phyloP scores from a whole-genome alignment of 2,797 vertebrate genomes.

The Manis javanica region DNA sequence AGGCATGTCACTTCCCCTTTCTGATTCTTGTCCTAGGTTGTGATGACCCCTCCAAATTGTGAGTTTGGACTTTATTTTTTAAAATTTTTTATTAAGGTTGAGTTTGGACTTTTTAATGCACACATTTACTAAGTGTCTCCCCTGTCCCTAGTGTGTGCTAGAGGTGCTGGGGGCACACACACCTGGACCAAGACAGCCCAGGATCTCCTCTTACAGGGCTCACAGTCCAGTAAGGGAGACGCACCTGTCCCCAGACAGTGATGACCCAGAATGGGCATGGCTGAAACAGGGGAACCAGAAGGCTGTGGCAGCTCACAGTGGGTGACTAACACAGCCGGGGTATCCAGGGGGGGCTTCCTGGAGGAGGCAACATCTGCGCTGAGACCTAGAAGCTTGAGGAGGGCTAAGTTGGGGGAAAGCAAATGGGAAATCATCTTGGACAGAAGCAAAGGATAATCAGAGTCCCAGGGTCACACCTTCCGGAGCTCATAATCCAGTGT shows the following conservation, averaged over 20 bases:
- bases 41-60: not conserved
- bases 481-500: not conserved
- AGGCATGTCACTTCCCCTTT: not conserved
- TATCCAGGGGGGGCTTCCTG: conserved; percentile 9
- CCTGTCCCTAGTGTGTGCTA: not conserved
- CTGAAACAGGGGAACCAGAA: not conserved
- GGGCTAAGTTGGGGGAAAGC: not conserved
- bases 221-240: not conserved
- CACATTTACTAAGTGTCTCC: not conserved
- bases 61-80: not conserved
- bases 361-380: not conserved
- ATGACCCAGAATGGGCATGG: not conserved
- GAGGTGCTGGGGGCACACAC: not conserved
- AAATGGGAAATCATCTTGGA: not conserved
- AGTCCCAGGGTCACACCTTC: not conserved
- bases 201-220: not conserved
- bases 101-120: not conserved
- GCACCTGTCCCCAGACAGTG: not conserved
- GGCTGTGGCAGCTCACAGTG: not conserved
- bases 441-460: not conserved
- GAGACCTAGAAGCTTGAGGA: not conserved
- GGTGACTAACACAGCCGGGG: not conserved
- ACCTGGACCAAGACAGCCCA: not conserved
- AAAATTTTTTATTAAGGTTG: not conserved
- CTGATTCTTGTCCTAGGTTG: not conserved